phyloP scores from a whole-genome alignment of 2,888 invertebrate species.

The Portevinia maculata region DNA sequence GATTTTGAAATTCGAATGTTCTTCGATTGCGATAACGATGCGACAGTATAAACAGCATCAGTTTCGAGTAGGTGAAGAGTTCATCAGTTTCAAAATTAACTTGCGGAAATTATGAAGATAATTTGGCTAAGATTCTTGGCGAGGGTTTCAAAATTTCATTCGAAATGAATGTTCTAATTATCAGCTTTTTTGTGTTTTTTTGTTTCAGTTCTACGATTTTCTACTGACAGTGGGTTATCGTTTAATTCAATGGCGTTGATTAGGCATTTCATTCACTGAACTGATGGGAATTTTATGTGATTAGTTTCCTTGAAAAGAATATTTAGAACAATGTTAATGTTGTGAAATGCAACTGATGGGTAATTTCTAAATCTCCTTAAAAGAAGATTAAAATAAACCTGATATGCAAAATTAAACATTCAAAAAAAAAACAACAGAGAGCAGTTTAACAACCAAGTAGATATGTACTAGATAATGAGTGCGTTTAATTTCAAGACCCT shows the following conservation, averaged over 20 bases:
- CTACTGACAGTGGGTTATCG: slow-evolving; percentile 47
- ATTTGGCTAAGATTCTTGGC: slow-evolving; percentile 44
- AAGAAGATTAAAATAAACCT: too few species aligned
- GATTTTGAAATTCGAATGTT: slow-evolving; percentile 18
- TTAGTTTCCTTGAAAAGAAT: slow-evolving; percentile 2
- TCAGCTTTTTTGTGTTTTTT: not conserved
- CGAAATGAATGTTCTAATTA: not conserved
- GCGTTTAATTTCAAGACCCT: too few species aligned
- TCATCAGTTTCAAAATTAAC: slow-evolving; percentile 66
- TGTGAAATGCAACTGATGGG: slow-evolving; percentile 16
- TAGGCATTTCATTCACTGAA: slow-evolving; percentile 6
- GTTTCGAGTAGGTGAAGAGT: slow-evolving; percentile 56
- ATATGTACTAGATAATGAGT: too few species aligned
- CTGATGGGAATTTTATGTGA: not conserved
- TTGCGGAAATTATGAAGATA: slow-evolving; percentile 68
- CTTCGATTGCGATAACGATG: slow-evolving; percentile 26
- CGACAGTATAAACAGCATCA: slow-evolving; percentile 11
- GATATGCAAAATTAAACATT: too few species aligned
- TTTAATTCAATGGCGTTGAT: slow-evolving; percentile 23
- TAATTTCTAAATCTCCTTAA: too few species aligned
- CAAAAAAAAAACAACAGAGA: too few species aligned
- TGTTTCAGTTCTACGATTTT: not conserved
- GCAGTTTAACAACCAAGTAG: too few species aligned
- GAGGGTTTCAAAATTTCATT: slow-evolving; percentile 36
- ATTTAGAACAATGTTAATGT: slow-evolving; percentile 28